These are phyloP conservation scores for Drosophila ercepeae DNA, from an alignment of 1,140 invertebrate genomes.

Conservation along the genomic window DNA sequence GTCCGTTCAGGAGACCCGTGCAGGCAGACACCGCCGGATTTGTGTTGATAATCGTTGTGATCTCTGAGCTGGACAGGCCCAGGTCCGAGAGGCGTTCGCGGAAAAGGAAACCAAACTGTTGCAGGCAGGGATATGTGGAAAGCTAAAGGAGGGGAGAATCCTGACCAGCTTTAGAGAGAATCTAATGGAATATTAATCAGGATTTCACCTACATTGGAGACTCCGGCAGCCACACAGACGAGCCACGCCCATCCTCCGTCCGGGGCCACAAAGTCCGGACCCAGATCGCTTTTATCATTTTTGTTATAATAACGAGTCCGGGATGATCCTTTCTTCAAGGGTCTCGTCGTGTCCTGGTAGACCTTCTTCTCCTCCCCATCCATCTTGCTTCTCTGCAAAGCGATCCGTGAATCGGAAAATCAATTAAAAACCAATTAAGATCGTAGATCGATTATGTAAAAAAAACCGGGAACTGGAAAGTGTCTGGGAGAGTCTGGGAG, in stretches of 20 bases:
- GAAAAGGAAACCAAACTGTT: slow-evolving; percentile 88
- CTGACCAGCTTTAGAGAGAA: too few species aligned
- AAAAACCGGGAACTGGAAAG: too few species aligned
- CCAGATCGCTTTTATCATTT: slow-evolving; percentile 77
- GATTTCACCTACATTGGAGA: slow-evolving; percentile 75
- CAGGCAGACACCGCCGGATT: slow-evolving; percentile 87
- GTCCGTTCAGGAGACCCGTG: slow-evolving; percentile 87
- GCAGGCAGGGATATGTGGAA: slow-evolving; percentile 86
- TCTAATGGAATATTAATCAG: too few species aligned
- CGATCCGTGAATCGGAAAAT: too few species aligned
- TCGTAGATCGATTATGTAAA: too few species aligned
- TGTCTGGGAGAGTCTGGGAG: too few species aligned
- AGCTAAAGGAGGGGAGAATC: slow-evolving; percentile 84
- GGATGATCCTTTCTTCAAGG: slow-evolving; percentile 24
- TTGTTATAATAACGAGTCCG: slow-evolving; percentile 51
- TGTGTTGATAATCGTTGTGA: slow-evolving; percentile 88
- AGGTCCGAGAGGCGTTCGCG: slow-evolving; percentile 86
- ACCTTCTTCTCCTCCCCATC: slow-evolving; percentile 51
- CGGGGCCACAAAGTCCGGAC: slow-evolving; percentile 76
- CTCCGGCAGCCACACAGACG: slow-evolving; percentile 78
- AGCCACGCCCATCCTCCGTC: slow-evolving; percentile 83
- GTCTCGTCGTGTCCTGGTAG: slow-evolving; percentile 66
- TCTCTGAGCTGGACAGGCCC: slow-evolving; percentile 86
- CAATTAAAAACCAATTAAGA: neutral
- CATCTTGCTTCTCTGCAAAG: too few species aligned